A percentile compares a stretch with the other conserved stretches of the same genome.
phyloP scores from a whole-genome alignment of 2,113 vertebrate genomes.

The Lagopus leucura region DNA sequence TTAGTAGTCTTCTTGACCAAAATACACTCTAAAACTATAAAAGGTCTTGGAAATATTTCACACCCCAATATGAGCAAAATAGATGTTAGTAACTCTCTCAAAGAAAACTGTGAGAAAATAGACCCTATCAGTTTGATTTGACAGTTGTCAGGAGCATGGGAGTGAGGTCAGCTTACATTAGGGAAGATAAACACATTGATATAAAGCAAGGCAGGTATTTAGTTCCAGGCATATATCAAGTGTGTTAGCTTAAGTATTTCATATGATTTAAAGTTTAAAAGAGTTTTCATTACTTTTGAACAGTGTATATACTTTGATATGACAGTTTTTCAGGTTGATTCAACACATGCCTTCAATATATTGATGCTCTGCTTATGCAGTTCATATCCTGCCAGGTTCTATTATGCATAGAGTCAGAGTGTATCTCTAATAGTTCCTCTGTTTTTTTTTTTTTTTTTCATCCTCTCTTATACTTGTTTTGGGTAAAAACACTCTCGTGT shows the following conservation, averaged over 20 bases:
- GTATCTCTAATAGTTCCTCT: background rate
- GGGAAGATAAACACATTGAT: background rate
- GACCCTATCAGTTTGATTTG: background rate
- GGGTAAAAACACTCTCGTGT: background rate
- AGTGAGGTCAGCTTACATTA: background rate
- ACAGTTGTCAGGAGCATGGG: background rate
- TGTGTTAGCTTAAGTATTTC: background rate
- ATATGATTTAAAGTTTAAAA: background rate
- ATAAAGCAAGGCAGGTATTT: background rate
- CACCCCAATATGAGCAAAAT: background rate
- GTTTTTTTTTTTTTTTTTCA: background rate
- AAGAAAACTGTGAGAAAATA: background rate
- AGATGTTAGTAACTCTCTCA: background rate
- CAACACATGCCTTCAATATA: background rate
- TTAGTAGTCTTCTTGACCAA: background rate
- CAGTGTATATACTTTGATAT: background rate
- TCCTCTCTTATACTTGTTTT: background rate
- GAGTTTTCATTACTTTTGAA: background rate
- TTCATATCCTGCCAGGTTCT: background rate
- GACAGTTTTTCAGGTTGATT: background rate
- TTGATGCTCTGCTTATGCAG: rapidly evolving
- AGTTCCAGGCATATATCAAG: background rate
- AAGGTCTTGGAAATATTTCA: background rate
- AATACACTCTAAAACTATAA: background rate
- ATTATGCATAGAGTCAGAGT: background rate